These are phyloP conservation scores for Asobara japonica DNA, from an alignment of 1,140 invertebrate genomes.

Conservation along the genomic window DNA sequence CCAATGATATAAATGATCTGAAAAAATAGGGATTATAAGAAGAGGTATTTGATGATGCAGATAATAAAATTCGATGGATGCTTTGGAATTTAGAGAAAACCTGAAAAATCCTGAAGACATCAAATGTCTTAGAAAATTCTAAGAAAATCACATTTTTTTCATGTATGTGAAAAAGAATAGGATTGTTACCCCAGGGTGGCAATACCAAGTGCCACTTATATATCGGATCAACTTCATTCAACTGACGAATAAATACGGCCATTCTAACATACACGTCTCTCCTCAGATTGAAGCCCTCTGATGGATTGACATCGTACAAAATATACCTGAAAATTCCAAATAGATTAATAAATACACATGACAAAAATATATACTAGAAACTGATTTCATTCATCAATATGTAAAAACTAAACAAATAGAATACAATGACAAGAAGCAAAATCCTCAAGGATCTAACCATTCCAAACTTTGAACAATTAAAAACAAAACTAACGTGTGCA, in stretches of 20 bases:
- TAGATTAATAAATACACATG: too few species aligned
- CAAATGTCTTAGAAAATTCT: not conserved
- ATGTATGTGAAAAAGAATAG: conserved; percentile 18
- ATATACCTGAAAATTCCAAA: conserved; percentile 75
- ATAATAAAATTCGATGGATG: too few species aligned
- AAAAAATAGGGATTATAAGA: conserved; percentile 24
- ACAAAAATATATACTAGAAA: too few species aligned
- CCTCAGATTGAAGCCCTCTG: conserved; percentile 96
- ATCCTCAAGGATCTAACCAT: too few species aligned
- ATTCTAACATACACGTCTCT: conserved; percentile 95
- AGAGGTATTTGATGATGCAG: not conserved
- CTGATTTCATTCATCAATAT: too few species aligned
- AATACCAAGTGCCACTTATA: conserved; percentile 75
- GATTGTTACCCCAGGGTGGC: conserved; percentile 84
- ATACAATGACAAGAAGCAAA: too few species aligned
- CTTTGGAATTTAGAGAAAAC: not conserved
- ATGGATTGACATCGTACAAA: conserved; percentile 92
- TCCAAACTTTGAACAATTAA: too few species aligned
- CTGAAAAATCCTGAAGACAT: not conserved
- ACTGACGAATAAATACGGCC: conserved; percentile 79
- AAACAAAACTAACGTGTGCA: too few species aligned
- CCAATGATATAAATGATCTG: conserved; percentile 86
- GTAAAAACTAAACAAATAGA: too few species aligned
- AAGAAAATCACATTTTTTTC: not conserved
- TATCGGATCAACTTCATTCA: conserved; percentile 67